Percentiles rank a stretch among this genome's conserved stretches.
These are phyloP conservation scores for Falco peregrinus DNA, from an alignment of 2,797 vertebrate genomes.

Conservation along the genomic window DNA sequence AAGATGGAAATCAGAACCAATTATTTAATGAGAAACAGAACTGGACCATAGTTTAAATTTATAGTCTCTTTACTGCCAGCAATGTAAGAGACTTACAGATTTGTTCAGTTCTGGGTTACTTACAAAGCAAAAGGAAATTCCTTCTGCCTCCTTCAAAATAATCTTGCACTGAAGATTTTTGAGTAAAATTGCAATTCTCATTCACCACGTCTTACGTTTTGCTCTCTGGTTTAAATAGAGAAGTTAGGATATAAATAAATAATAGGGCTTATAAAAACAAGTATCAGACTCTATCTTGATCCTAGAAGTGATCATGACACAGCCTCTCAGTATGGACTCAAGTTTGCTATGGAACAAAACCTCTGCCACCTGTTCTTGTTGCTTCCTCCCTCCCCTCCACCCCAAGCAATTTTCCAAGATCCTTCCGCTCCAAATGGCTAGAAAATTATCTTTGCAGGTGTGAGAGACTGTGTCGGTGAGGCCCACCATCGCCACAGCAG, in stretches of 20 bases:
- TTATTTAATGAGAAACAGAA: neutral
- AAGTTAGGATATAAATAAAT: neutral
- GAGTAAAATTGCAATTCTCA: neutral
- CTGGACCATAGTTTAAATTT: neutral
- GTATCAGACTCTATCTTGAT: fast-evolving
- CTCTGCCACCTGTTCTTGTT: neutral
- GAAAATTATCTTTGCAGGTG: neutral
- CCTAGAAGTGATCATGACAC: neutral
- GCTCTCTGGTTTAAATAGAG: neutral
- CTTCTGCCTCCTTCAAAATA: neutral
- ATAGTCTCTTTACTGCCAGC: neutral
- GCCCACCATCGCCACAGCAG: too few relatives aligned
- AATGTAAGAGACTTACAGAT: neutral
- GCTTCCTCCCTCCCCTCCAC: too few relatives aligned
- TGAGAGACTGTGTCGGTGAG: too few relatives aligned
- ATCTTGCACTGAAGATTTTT: neutral
- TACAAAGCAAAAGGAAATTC: neutral
- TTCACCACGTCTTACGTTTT: neutral
- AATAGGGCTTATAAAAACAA: neutral
- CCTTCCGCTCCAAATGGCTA: neutral
- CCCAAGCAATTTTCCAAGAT: neutral
- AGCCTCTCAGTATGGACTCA: neutral
- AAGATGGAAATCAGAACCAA: neutral
- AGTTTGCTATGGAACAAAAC: neutral
- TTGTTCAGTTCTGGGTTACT: neutral